These are phyloP conservation scores for Ochlodes sylvanus DNA, from an alignment of 2,888 invertebrate genomes.

Conservation along the genomic window DNA sequence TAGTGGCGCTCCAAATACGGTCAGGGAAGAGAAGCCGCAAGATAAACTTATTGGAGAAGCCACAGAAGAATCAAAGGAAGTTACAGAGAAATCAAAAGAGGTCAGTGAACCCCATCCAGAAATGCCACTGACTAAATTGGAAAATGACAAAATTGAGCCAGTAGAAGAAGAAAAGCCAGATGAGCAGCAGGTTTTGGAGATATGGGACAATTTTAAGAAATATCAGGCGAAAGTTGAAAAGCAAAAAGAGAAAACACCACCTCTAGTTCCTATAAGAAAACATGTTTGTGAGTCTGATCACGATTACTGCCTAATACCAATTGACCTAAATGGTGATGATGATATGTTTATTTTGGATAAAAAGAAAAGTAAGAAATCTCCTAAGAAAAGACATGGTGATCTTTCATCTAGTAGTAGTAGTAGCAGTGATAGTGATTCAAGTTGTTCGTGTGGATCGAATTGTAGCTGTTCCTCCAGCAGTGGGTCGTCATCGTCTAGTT, in stretches of 20 bases:
- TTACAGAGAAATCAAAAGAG: constrained; percentile 47
- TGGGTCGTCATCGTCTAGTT: constrained; percentile 88
- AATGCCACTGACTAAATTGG: constrained; percentile 45
- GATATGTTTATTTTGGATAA: constrained; percentile 68
- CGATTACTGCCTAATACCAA: constrained; percentile 88
- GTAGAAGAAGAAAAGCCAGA: constrained; percentile 79
- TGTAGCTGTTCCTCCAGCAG: constrained; percentile 92
- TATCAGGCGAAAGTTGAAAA: constrained; percentile 89
- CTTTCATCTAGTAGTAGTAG: constrained; percentile 90
- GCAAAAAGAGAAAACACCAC: constrained; percentile 75
- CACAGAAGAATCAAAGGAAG: constrained; percentile 50
- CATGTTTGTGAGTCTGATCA: constrained; percentile 89
- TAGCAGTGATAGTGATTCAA: constrained; percentile 90
- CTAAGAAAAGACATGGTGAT: constrained; percentile 76
- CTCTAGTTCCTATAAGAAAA: constrained; percentile 76
- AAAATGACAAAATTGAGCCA: constrained; percentile 57
- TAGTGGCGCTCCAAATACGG: constrained; percentile 59
- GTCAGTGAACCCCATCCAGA: constrained; percentile 42
- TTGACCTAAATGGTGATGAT: constrained; percentile 75
- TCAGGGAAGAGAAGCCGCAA: constrained; percentile 52
- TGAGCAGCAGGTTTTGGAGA: constrained; percentile 87
- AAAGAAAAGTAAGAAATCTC: constrained; percentile 81
- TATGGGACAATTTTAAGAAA: constrained; percentile 91
- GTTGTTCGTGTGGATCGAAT: constrained; percentile 93
- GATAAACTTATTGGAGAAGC: constrained; percentile 49